Evolutionary conservation across 2,797 vertebrate species (phyloP), one percentile per base, ranked within the genome.

Genomic region (Sebastes alutus): DNA sequence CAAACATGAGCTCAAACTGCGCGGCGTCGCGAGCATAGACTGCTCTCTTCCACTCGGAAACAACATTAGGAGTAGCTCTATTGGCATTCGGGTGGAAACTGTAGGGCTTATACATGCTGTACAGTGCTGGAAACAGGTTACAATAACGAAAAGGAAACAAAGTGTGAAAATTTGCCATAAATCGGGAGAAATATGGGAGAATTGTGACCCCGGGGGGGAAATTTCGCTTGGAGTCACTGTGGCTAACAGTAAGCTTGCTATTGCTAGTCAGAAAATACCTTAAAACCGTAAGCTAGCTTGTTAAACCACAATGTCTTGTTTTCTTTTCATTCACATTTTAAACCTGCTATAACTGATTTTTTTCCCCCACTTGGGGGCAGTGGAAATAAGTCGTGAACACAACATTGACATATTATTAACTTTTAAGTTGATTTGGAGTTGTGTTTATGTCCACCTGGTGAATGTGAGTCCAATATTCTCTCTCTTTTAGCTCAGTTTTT

Each of bases 11-110:
- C 16, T 46, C 3, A 46, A 46, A 46, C 16, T 46, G 0, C 16
- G 16, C 0, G 0, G 7, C 8, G 42, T 49, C 0, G 7, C 16
- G 1, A 49, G 0, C 16, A 49, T 2, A 20, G 16, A 20, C 16
- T 18, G 16, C 42, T 49, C 42, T 49, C 42, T 18, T 49, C 42
- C 42, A 18, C 16, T 3, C 6, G 7, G 16, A 49, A 49, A 20
- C 7, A 0, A 49, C 42, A 49, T 49, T 4, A 18, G 7, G 42
- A 4, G 1, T 49, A 14, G 1, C 33, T 1, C 33, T 35, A 20
- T 46, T 18, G 38, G 14, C 0, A 6, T 42, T 16, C 38, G 1
- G 42, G 2, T 46, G 7, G 3, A 49, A 49, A 49, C 42, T 4
- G 42, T 49, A 20, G 16, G 42, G 42, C 16, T 49, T 49, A 49